Percentiles rank a stretch among this genome's conserved stretches.
Evolutionary conservation across 2,888 invertebrate genomes (phyloP).

Genomic region (Lottia gigantea): DNA sequence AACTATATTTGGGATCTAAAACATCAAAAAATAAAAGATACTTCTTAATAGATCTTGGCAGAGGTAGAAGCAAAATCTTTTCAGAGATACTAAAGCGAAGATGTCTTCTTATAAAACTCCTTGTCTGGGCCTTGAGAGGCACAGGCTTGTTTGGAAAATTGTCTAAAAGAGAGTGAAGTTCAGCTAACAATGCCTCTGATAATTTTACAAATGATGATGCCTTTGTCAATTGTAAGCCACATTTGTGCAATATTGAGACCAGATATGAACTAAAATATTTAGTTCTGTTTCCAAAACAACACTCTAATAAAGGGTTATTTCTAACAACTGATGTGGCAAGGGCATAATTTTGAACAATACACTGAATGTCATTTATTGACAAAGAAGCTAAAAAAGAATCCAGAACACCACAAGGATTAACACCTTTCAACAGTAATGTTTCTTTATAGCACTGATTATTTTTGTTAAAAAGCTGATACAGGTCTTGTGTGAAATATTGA

Average conservation of each 20-base stretch:
- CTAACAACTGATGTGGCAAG: not conserved
- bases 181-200: not conserved
- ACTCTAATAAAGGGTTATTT: not conserved
- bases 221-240: not conserved
- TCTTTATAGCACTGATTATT: constrained; percentile 2
- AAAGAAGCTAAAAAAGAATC: not conserved
- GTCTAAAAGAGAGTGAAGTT: not conserved
- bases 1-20: not conserved
- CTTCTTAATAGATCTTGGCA: not conserved
- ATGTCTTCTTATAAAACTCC: not conserved
- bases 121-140: not conserved
- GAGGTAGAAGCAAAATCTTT: not conserved
- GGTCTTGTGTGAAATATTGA: not conserved
- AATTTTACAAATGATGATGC: not conserved
- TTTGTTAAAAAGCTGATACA: not conserved
- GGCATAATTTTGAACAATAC: not conserved
- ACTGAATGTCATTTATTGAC: not conserved
- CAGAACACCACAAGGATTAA: not conserved
- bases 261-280: not conserved
- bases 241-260: not conserved
- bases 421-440: not conserved
- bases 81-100: not conserved
- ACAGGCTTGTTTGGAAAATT: not conserved
- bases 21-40: not conserved
- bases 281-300: not conserved